Base-by-base conservation (phyloP, 2,113 vertebrate genomes). In the Poeciliopsis occidentalis region DNA sequence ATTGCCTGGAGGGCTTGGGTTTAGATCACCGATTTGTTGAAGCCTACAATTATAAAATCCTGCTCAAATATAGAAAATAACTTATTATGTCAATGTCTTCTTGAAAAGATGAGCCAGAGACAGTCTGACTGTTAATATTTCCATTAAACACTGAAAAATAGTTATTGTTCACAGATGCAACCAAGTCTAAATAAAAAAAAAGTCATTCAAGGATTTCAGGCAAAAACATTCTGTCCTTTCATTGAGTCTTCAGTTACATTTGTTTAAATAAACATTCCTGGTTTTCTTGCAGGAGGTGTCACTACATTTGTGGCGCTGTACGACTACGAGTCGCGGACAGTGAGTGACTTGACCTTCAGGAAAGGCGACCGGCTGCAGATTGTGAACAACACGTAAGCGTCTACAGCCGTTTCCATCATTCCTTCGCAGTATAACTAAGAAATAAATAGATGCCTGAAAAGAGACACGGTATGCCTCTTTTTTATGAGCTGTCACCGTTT, bases 321-420 rank as follows among this genome's bases (percentile, higher is more conserved):
- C 2, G 98, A 99, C 89, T 99, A 99, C 4, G 97, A 98, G 91
- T 98, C 98, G 27, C 94, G 98, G 79, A 99, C 97, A 0, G 96
- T 96, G 60, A 97, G 97, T 0, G 98, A 99, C 88, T 89, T 99
- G 78, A 97, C 96, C 87, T 99, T 99, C 90, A 97, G 97, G 94
- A 99, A 99, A 90, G 96, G 96, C 67, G 97, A 99, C 85, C 92
- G 95, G 79, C 95, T 99, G 75, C 98, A 99, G 83, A 98, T 99
- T 7, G 95, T 99, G 93, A 99, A 99, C 93, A 98, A 98, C 95
- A 99, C 97, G 97, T 99, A 96, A 98, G 97, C 95, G 77, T 63
- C 76, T 19, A 15, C 77, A 41, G 57, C 60, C 27, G 1, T 17
- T 31, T 30, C 27, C 5, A 29, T 17, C 29, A 29, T 6, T 29